Evolutionary conservation across 2,113 vertebrate genomes (phyloP), one percentile per base, ranked within the genome.

Genomic region (Carlito syrichta): DNA sequence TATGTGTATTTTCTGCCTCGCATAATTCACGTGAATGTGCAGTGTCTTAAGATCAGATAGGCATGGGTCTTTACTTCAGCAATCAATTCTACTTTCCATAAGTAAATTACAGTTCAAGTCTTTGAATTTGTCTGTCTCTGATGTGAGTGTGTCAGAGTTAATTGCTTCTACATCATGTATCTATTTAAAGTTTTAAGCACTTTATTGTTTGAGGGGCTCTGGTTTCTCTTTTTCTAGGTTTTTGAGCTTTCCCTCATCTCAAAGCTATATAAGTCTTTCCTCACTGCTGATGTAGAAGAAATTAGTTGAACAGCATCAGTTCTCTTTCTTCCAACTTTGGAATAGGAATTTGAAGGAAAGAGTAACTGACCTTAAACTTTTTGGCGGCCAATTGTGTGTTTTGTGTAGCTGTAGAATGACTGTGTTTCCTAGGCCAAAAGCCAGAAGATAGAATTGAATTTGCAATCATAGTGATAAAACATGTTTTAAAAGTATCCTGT

Each of bases 1-100:
- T 66, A 87, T n/a, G n/a, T n/a, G 50, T 32, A 89, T 86, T 85
- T 95, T 60, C 58, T 96, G 32, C n/a, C 35, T 96, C 92, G 54
- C 11, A 19, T 81, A 87, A 84, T 76, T 87, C 89, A 58, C 16
- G 40, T n/a, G 69, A 71, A 58, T 16, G 71, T 54, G 89, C 38
- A 85, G 48, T 60, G 35, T 84, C 78, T 91, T 83, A 43, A 76
- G 77, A 63, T 88, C n/a, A 69, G 35, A 73, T 35, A 60, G 68
- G 86, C 54, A 4, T 2, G 23, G 35, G 66, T 5, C 62, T 96
- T 91, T 43, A 10, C 35, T 84, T 97, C 45, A 40, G 32, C 40
- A 48, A 85, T 94, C 52, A 58, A 38, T 66, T 87, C 50, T 60
- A 10, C 54, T 85, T 94, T 92, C 78, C 30, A 3, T 54, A 79